Conservation (phyloP, 1,140 invertebrate genomes). For the Mercenaria mercenaria region DNA sequence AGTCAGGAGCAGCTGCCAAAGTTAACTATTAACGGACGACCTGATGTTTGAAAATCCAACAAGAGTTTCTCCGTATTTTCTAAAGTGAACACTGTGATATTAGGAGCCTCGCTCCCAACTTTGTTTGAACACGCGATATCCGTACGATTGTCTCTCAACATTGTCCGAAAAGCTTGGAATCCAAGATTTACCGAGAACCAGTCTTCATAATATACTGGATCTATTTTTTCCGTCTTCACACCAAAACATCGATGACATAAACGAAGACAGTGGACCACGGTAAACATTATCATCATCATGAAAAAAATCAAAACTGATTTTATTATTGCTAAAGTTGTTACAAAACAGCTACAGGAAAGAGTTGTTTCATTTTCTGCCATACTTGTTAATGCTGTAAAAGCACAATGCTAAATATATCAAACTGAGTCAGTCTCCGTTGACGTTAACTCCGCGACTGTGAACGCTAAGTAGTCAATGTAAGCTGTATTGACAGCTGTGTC, state of each 20-base stretch:
- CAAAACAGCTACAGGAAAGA: not conserved
- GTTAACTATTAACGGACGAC: slow-evolving; percentile 50
- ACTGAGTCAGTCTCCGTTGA: too few species aligned
- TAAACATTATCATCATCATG: not conserved
- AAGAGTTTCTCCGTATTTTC: not conserved
- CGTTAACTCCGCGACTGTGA: too few species aligned
- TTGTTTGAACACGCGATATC: not conserved
- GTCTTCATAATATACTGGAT: slow-evolving; percentile 38
- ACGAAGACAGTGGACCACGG: slow-evolving; percentile 8
- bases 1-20: slow-evolving; percentile 57
- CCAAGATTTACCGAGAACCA: slow-evolving; percentile 35
- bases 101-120: not conserved
- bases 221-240: not conserved
- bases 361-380: too few species aligned
- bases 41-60: not conserved
- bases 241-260: slow-evolving; percentile 11
- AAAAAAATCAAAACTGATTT: slow-evolving; percentile 29
- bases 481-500: too few species aligned
- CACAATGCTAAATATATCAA: too few species aligned
- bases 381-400: too few species aligned
- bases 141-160: slow-evolving; percentile 17
- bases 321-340: not conserved
- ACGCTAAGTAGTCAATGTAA: too few species aligned
- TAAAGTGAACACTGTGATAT: not conserved
- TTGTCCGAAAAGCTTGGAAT: slow-evolving; percentile 4